Base-by-base conservation (phyloP, 2,797 vertebrate species). In the Cynopterus sphinx region DNA sequence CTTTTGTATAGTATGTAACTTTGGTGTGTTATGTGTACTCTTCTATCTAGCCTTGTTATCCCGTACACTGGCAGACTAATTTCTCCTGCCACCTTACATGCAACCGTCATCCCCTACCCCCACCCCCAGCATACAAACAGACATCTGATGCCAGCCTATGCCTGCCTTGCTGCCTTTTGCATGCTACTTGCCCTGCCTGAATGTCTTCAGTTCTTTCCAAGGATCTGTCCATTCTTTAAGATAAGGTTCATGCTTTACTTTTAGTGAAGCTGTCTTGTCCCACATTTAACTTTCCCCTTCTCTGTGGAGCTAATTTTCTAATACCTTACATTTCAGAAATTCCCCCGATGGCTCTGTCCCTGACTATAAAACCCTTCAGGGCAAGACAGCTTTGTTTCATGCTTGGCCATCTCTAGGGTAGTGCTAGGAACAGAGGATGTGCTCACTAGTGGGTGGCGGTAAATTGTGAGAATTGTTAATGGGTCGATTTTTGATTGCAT, bases 251-350 rank as follows among this genome's bases (percentile, higher is more conserved):
- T 59, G 28, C 33, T 53, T 90, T 57, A 10, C 63, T 92, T 94
- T 86, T 43, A 46, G 33, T 77, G 63, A 92, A 74, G 22, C 78
- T 63, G 12, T 79, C 81, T 92, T 94, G 16, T 61, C 78, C 36
- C 46, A 2, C 10, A 43, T 39, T 92, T 61, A 85, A 43, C 31
- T 63, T 15, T 53, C 7, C 21, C 21, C 21, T 68, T 85, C 61
- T 95, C 59, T 81, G 16, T 53, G n/a, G 51, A 89, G 39, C 36
- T 79, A 21, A 83, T 49, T 91, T 91, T 78, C 70, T 85, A 61
- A 88, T 77, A 33, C 6, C 49, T 31, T 89, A 39, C 24, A 43
- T 92, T 95, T 86, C 87, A 89, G 22, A 94, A 86, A 85, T 71
- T 57, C 17, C 36, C 9, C 6, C 26, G 2, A 3, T 61, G 61